Evolutionary conservation across 2,888 invertebrate genomes (phyloP).

Genomic region (Epiblema foenella): DNA sequence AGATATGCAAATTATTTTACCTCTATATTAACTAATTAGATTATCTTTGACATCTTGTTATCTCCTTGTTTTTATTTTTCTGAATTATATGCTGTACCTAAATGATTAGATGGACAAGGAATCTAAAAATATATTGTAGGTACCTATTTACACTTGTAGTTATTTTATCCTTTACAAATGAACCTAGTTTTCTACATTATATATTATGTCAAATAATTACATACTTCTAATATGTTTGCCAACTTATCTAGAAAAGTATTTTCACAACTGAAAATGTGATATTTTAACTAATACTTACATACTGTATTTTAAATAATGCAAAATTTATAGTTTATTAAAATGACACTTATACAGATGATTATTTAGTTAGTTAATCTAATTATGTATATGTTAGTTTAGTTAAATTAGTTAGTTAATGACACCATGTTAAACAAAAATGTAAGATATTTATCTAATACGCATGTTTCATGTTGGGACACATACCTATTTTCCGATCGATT

Average conservation of each 20-base stretch:
- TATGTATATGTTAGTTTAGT: slow-evolving; percentile 18
- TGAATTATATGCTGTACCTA: neutral
- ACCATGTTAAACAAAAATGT: slow-evolving; percentile 2
- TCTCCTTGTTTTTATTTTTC: neutral
- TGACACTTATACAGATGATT: neutral
- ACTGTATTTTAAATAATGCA: slow-evolving; percentile 2
- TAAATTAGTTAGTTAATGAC: slow-evolving; percentile 21
- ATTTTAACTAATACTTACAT: slow-evolving; percentile 67
- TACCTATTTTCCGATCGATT: neutral
- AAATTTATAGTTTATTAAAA: neutral
- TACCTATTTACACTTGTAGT: slow-evolving; percentile 34
- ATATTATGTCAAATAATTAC: slow-evolving; percentile 25
- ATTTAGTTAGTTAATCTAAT: slow-evolving; percentile 4
- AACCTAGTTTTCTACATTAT: slow-evolving; percentile 32
- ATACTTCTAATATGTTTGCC: slow-evolving; percentile 31
- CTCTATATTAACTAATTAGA: neutral
- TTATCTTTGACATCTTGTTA: neutral
- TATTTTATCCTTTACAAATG: slow-evolving; percentile 33
- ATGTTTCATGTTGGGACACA: slow-evolving; percentile 4
- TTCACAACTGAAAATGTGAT: slow-evolving; percentile 69
- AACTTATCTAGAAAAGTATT: slow-evolving; percentile 58
- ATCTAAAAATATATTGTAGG: slow-evolving; percentile 16
- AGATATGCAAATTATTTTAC: neutral
- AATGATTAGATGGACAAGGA: neutral
- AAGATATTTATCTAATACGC: slow-evolving; percentile 6